Evolutionary conservation across 2,888 invertebrate genomes (phyloP).

Genomic region (Ernsta delagoae): DNA sequence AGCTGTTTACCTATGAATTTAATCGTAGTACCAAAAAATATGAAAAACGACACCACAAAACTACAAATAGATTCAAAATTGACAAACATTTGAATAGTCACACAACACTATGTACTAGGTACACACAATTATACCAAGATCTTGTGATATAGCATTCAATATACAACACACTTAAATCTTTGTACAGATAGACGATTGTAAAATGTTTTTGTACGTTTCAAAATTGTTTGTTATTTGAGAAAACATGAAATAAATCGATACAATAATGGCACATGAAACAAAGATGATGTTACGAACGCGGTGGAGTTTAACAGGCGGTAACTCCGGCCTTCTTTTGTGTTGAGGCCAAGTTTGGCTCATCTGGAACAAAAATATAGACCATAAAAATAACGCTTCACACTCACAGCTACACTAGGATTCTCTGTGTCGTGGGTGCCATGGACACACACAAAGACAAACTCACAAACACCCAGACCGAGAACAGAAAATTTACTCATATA

Average conservation of each 20-base stretch:
- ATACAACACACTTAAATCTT: not conserved
- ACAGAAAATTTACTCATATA: no score
- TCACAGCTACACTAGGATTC: no score
- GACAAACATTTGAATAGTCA: not conserved
- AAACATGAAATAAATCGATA: not conserved
- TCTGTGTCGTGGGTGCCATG: no score
- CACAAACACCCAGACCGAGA: no score
- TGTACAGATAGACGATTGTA: not conserved
- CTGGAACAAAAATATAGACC: conserved; percentile 52
- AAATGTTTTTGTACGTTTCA: conserved; percentile 23
- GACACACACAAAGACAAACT: no score
- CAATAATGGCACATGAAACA: conserved; percentile 12
- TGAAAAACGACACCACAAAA: not conserved
- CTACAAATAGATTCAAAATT: not conserved
- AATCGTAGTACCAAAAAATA: no score
- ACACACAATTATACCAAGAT: conserved; percentile 12
- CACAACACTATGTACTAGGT: conserved; percentile 6
- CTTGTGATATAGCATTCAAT: conserved; percentile 7
- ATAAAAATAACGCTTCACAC: no score
- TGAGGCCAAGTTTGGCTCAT: conserved; percentile 51
- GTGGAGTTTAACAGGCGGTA: conserved; percentile 57
- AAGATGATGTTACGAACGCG: not conserved
- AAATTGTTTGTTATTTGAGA: not conserved
- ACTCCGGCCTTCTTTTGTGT: conserved; percentile 64
- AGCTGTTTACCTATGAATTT: no score